phyloP scores from a whole-genome alignment of 1,140 invertebrate genomes.

The Brachystomella parvula region DNA sequence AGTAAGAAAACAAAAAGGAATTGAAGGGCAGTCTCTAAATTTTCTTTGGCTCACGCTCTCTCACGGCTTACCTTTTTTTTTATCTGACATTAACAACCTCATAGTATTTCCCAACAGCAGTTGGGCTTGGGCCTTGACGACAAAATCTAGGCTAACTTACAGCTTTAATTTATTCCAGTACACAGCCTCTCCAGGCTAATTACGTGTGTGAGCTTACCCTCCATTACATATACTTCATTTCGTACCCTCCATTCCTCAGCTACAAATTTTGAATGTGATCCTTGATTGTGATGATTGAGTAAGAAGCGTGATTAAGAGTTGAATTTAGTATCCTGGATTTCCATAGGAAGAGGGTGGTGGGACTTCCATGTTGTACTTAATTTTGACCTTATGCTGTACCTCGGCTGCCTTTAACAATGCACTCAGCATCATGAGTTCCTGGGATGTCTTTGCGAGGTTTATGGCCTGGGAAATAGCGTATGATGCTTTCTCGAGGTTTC shows the following conservation, averaged over 20 bases:
- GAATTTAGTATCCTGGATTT: neutral
- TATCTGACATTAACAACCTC: too few species aligned
- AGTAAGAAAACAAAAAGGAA: too few species aligned
- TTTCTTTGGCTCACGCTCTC: too few species aligned
- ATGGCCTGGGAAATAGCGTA: constrained; percentile 85
- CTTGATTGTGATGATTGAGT: neutral
- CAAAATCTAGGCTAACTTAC: neutral
- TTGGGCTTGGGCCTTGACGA: too few species aligned
- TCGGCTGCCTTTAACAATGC: constrained; percentile 75
- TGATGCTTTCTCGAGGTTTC: constrained; percentile 71
- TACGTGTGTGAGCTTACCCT: too few species aligned
- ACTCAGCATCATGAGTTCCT: constrained; percentile 80
- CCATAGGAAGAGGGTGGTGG: constrained; percentile 4
- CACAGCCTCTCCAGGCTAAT: neutral
- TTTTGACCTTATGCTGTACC: constrained; percentile 70
- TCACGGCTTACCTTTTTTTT: too few species aligned
- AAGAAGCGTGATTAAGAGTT: neutral
- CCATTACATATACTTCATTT: neutral
- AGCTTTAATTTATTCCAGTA: neutral
- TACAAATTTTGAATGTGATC: neutral
- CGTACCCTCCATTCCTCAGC: neutral
- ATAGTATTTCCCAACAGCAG: too few species aligned
- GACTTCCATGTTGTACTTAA: constrained; percentile 56
- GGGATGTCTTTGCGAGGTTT: constrained; percentile 67
- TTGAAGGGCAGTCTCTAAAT: too few species aligned